A percentile compares a stretch with the other conserved stretches of the same genome.
These are phyloP conservation scores for Anabacerthia variegaticeps DNA, from an alignment of 2,797 vertebrate species.

Conservation along the genomic window DNA sequence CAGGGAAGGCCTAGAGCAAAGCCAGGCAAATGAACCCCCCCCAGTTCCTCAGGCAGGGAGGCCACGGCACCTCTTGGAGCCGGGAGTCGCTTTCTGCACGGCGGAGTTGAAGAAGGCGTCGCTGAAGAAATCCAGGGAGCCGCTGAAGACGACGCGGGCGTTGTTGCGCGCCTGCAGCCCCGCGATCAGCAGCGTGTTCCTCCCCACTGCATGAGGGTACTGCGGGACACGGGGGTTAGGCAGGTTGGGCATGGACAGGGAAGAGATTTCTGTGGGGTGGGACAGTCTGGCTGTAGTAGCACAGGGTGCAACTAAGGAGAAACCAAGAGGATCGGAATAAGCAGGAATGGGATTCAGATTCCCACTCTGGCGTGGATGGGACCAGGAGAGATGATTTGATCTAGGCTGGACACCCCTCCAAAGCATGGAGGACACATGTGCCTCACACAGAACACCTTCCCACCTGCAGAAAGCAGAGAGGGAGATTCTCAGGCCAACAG, in stretches of 20 bases:
- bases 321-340: background rate
- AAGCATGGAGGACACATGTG: background rate
- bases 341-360: background rate
- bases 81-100: conserved; percentile 89
- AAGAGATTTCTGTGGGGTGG: background rate
- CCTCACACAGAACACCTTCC: background rate
- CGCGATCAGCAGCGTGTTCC: conserved; percentile 95
- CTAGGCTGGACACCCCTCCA: background rate
- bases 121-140: conserved; percentile 96
- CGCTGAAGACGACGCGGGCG: conserved; percentile 93
- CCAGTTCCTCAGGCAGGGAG: background rate
- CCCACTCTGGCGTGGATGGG: background rate
- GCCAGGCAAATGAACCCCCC: too few relatives aligned
- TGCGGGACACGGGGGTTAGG: background rate
- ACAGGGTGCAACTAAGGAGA: background rate
- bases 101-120: conserved; percentile 94
- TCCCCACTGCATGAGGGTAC: conserved; percentile 97
- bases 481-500: background rate
- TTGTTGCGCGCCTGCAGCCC: conserved; percentile 98
- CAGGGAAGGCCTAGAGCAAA: too few relatives aligned
- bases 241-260: background rate
- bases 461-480: background rate
- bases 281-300: background rate
- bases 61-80: conserved; percentile 83
- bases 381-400: background rate